Evolutionary conservation across 2,888 invertebrate species (phyloP).

Genomic region (Ochropleura leucogaster): DNA sequence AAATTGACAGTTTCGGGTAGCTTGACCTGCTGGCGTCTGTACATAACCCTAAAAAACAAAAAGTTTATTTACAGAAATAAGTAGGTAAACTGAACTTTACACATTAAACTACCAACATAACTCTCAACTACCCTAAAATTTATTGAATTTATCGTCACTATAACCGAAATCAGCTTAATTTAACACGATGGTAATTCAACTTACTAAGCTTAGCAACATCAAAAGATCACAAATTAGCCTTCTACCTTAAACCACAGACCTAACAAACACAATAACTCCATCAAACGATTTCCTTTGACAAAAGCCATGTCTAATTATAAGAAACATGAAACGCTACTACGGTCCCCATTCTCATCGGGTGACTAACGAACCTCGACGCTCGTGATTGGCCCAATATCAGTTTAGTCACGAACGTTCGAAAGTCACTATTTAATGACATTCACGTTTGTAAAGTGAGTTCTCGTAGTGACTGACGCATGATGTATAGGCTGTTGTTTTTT

Average conservation of each 20-base stretch:
- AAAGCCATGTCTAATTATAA: constrained; percentile 63
- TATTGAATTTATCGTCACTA: not conserved
- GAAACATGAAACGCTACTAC: constrained; percentile 68
- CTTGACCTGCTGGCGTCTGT: too few relatives aligned
- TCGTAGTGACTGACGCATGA: constrained; percentile 62
- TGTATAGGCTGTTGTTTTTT: constrained; percentile 41
- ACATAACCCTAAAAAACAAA: too few relatives aligned
- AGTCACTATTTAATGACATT: constrained; percentile 78
- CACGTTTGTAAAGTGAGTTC: constrained; percentile 66
- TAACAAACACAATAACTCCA: constrained; percentile 31
- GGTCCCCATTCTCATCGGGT: constrained; percentile 63
- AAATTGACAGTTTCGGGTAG: too few relatives aligned
- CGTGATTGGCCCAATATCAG: constrained; percentile 80
- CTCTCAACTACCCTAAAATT: not conserved
- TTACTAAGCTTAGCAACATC: not conserved
- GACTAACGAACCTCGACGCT: constrained; percentile 74
- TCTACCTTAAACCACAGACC: constrained; percentile 20
- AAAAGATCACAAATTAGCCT: not conserved
- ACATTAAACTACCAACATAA: not conserved
- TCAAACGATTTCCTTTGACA: constrained; percentile 54
- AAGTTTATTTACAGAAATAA: too few relatives aligned
- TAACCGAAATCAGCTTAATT: not conserved
- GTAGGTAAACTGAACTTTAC: too few relatives aligned
- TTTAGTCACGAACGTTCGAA: constrained; percentile 76
- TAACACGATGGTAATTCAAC: not conserved